Evolutionary conservation across 2,888 invertebrate species (phyloP).

Genomic region (Idaea dimidiata): DNA sequence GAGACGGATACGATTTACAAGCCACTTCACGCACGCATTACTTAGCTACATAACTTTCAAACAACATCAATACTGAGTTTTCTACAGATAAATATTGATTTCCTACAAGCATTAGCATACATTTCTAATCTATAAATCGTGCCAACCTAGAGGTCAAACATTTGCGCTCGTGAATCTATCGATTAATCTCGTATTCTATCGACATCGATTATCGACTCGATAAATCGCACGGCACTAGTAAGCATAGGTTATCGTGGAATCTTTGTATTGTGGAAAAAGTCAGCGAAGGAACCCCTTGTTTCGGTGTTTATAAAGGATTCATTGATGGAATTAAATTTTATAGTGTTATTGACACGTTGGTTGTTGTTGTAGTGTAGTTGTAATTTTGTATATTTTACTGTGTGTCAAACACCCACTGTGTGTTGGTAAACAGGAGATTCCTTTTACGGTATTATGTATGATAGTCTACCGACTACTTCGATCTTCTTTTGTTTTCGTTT

Average conservation of each 20-base stretch:
- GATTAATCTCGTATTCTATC: slow-evolving; percentile 46
- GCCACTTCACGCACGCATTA: slow-evolving; percentile 31
- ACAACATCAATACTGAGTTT: slow-evolving; percentile 51
- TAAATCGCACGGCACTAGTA: slow-evolving; percentile 50
- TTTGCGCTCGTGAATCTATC: slow-evolving; percentile 58
- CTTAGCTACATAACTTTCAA: slow-evolving; percentile 20
- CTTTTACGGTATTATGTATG: slow-evolving; percentile 12
- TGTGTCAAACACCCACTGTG: slow-evolving; percentile 5
- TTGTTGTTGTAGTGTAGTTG: slow-evolving; percentile 7
- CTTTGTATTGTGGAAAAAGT: slow-evolving; percentile 56
- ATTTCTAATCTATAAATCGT: slow-evolving; percentile 64
- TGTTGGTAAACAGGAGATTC: not conserved
- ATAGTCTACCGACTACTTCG: too few species aligned
- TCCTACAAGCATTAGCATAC: slow-evolving; percentile 58
- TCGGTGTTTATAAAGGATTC: slow-evolving; percentile 54
- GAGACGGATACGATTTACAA: slow-evolving; percentile 25
- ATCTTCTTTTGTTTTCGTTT: too few species aligned
- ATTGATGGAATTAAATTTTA: slow-evolving; percentile 65
- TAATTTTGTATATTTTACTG: slow-evolving; percentile 24
- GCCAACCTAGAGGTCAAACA: slow-evolving; percentile 64
- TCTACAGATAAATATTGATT: slow-evolving; percentile 53
- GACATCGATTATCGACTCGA: slow-evolving; percentile 45
- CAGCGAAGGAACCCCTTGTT: slow-evolving; percentile 45
- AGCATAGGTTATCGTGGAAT: slow-evolving; percentile 66
- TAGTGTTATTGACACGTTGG: slow-evolving; percentile 37